These are phyloP conservation scores for Agapostemon virescens DNA, from an alignment of 2,888 invertebrate genomes.

Conservation along the genomic window DNA sequence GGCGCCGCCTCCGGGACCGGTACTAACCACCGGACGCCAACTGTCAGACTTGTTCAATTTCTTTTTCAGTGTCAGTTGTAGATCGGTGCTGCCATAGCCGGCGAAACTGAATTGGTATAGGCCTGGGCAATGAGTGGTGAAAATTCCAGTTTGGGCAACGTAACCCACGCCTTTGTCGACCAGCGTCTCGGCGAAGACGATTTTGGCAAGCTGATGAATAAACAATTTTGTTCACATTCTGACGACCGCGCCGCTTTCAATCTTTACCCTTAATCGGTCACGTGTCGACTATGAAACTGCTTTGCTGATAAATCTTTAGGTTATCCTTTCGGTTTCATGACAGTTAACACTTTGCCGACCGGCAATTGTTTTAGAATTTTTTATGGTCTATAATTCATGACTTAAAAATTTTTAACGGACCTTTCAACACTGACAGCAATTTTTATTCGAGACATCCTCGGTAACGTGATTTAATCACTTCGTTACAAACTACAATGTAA, in stretches of 20 bases:
- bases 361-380: too few relatives aligned
- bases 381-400: too few relatives aligned
- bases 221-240: neutral
- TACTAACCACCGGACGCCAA: constrained; percentile 72
- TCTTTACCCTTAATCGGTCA: neutral
- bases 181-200: constrained; percentile 72
- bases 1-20: constrained; percentile 76
- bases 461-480: too few relatives aligned
- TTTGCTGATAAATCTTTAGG: too few relatives aligned
- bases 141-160: constrained; percentile 79
- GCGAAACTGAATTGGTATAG: constrained; percentile 81
- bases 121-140: constrained; percentile 81
- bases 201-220: constrained; percentile 43
- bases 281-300: too few relatives aligned
- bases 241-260: neutral
- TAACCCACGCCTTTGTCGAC: constrained; percentile 81
- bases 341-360: too few relatives aligned
- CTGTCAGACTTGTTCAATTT: constrained; percentile 72
- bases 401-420: too few relatives aligned
- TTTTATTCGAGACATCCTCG: too few relatives aligned
- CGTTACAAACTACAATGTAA: too few relatives aligned
- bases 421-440: too few relatives aligned
- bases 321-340: too few relatives aligned
- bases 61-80: constrained; percentile 74
- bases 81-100: constrained; percentile 76